These are phyloP conservation scores for Hirudinaria manillensis DNA, from an alignment of 2,888 invertebrate genomes.

Conservation along the genomic window DNA sequence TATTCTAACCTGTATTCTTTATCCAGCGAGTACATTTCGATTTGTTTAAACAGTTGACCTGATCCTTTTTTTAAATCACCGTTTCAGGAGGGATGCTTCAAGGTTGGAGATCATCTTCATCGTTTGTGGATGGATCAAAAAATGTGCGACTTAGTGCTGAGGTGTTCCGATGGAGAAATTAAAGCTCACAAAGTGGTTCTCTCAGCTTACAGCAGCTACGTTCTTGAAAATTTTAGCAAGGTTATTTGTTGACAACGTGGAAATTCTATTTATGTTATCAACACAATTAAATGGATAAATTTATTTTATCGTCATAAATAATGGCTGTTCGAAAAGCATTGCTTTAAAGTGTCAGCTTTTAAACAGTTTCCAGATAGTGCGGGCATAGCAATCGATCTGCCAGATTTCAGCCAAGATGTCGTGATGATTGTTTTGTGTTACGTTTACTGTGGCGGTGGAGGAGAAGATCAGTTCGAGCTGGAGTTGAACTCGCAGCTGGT, in stretches of 20 bases:
- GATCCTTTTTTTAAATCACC: no score
- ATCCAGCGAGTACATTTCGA: no score
- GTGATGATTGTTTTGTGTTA: constrained; percentile 32
- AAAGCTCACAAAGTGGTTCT: constrained; percentile 34
- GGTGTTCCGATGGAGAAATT: constrained; percentile 32
- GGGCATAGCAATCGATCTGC: constrained; percentile 31
- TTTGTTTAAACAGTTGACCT: no score
- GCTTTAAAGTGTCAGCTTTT: neutral
- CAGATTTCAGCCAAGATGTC: constrained; percentile 32
- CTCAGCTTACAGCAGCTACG: constrained; percentile 32
- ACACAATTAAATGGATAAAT: neutral
- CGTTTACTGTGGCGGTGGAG: constrained; percentile 30
- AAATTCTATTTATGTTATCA: neutral
- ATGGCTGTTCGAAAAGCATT: neutral
- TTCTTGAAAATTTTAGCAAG: constrained; percentile 33
- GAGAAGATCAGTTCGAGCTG: constrained; percentile 31
- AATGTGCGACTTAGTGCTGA: constrained; percentile 32
- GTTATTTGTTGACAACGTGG: neutral
- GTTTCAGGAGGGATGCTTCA: constrained; percentile 30
- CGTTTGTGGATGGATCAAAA: constrained; percentile 32
- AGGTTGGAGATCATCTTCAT: constrained; percentile 32
- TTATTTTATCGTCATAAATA: neutral
- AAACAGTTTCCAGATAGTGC: constrained; percentile 32
- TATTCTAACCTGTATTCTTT: no score
- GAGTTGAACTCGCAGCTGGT: constrained; percentile 32